Evolutionary conservation across 2,888 invertebrate genomes (phyloP).

Genomic region (Eristalinus aeneus): DNA sequence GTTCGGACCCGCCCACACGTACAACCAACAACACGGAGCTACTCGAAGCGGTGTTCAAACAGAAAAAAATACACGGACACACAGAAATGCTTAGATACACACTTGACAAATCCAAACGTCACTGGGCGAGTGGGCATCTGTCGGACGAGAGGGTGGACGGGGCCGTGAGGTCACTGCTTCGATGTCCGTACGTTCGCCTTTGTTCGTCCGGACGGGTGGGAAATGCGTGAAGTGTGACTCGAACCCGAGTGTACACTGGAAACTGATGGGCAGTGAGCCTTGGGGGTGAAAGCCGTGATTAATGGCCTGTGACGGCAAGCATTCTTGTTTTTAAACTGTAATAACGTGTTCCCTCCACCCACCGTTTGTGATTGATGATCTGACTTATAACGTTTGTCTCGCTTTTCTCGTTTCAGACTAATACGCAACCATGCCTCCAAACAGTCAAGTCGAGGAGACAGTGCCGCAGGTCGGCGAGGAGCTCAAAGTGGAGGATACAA

Average conservation of each 20-base stretch:
- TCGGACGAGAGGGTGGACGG: background rate
- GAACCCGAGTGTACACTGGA: constrained; percentile 2
- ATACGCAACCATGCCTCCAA: constrained; percentile 78
- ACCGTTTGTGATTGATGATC: constrained; percentile 8
- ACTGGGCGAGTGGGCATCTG: background rate
- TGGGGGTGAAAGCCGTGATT: constrained; percentile 22
- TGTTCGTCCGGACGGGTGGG: background rate
- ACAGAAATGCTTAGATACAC: constrained; percentile 11
- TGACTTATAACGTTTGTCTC: background rate
- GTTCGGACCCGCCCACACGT: background rate
- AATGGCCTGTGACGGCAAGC: constrained; percentile 22
- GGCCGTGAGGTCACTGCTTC: constrained; percentile 42
- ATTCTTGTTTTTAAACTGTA: constrained; percentile 15
- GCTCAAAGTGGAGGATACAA: constrained; percentile 76
- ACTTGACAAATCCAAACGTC: constrained; percentile 21
- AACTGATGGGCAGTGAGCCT: constrained; percentile 9
- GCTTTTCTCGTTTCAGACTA: constrained; percentile 43
- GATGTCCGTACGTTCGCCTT: background rate
- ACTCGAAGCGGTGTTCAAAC: background rate
- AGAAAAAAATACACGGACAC: background rate
- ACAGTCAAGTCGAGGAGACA: constrained; percentile 76
- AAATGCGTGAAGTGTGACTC: background rate
- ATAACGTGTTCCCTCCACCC: background rate
- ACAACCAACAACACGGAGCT: background rate
- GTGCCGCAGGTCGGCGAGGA: constrained; percentile 75